Evolutionary conservation across 2,888 invertebrate species (phyloP).

Genomic region (Charanyca ferruginea): DNA sequence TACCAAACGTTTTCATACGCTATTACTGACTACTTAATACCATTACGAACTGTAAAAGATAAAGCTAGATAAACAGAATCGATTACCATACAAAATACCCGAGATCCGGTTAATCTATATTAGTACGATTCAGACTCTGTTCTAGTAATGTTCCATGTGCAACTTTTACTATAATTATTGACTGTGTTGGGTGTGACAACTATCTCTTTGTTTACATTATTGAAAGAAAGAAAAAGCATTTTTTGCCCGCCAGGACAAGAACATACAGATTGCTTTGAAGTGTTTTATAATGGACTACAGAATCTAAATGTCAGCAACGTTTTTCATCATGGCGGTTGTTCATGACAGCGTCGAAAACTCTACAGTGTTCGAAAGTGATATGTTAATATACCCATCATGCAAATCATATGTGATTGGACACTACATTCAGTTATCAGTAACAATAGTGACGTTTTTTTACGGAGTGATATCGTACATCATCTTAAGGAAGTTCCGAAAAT

Average conservation of each 20-base stretch:
- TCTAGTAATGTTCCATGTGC: not conserved
- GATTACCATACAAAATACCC: not conserved
- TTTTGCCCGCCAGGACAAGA: too few species aligned
- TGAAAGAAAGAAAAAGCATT: too few species aligned
- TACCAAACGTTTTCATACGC: too few species aligned
- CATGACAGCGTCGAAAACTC: not conserved
- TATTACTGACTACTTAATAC: not conserved
- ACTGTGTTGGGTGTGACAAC: not conserved
- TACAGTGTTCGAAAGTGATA: not conserved
- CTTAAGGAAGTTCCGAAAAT: constrained; percentile 33
- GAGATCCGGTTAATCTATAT: not conserved
- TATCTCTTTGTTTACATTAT: too few species aligned
- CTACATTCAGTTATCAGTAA: not conserved
- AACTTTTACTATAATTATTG: not conserved
- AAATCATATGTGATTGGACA: not conserved
- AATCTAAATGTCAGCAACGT: not conserved
- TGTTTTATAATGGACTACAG: not conserved
- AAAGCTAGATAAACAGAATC: not conserved
- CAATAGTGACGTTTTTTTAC: constrained; percentile 21
- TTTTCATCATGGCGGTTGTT: not conserved
- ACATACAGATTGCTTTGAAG: not conserved
- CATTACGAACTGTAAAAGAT: not conserved
- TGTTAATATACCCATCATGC: not conserved
- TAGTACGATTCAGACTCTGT: not conserved
- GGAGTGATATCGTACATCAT: constrained; percentile 34